These are phyloP conservation scores for Apostichopus leukothele DNA, from an alignment of 53 echinoderm and acorn worm genomes.

Conservation along the genomic window DNA sequence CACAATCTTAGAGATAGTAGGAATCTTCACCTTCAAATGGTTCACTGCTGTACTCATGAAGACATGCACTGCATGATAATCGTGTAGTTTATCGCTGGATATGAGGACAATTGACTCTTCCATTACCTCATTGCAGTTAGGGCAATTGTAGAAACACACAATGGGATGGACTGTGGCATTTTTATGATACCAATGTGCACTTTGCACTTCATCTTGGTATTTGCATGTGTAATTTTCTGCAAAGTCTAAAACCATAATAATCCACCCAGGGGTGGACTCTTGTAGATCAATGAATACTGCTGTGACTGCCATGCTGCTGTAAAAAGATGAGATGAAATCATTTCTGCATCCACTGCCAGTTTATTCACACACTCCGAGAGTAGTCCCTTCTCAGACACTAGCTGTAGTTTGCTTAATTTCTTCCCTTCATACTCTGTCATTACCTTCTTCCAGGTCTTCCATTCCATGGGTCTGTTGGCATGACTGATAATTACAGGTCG, in stretches of 20 bases:
- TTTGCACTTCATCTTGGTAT: constrained; percentile 52
- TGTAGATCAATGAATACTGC: too few relatives aligned
- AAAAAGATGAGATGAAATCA: too few relatives aligned
- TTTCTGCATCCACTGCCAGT: too few relatives aligned
- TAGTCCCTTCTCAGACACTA: too few relatives aligned
- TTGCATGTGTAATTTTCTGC: constrained; percentile 42
- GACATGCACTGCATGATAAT: constrained; percentile 33
- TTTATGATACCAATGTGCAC: constrained; percentile 33
- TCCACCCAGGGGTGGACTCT: too few relatives aligned
- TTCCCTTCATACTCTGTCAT: too few relatives aligned
- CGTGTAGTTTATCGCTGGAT: constrained; percentile 36
- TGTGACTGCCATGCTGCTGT: too few relatives aligned
- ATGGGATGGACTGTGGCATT: constrained; percentile 53
- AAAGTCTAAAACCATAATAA: constrained; percentile 50
- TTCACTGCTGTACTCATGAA: constrained; percentile 4
- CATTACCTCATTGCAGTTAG: background rate
- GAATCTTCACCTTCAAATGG: constrained; percentile 26
- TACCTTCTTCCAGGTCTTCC: too few relatives aligned
- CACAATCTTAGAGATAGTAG: constrained; percentile 18
- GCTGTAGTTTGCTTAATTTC: too few relatives aligned
- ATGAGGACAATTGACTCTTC: constrained; percentile 41
- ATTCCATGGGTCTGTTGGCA: too few relatives aligned
- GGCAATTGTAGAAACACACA: constrained; percentile 31
- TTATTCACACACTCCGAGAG: too few relatives aligned
- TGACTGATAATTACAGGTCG: too few relatives aligned